phyloP scores from a whole-genome alignment of 2,888 invertebrate genomes.

The Agrochola litura region DNA sequence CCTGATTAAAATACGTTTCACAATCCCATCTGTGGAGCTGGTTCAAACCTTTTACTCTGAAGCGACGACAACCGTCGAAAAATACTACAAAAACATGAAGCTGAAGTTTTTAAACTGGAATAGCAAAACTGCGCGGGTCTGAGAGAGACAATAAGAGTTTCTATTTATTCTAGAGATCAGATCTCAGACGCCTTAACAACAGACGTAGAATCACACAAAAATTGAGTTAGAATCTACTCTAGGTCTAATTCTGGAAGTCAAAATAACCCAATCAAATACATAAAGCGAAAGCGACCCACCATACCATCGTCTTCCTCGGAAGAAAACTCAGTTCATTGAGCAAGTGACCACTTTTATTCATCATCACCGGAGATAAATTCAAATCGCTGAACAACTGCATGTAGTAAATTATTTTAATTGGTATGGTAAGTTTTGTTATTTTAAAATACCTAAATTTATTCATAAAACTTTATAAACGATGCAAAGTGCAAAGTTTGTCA shows the following conservation, averaged over 20 bases:
- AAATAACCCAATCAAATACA: not conserved
- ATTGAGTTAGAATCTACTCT: not conserved
- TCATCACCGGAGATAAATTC: not conserved
- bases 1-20: no score
- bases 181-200: slow-evolving; percentile 5
- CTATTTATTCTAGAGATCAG: slow-evolving; percentile 5
- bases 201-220: not conserved
- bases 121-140: slow-evolving; percentile 1
- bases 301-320: not conserved
- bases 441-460: no score
- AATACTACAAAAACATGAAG: not conserved
- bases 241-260: not conserved
- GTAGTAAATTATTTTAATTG: no score
- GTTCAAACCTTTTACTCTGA: no score
- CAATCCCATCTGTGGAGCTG: no score
- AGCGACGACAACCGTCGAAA: not conserved
- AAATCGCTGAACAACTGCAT: no score
- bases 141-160: not conserved
- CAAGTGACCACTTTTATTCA: not conserved
- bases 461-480: no score
- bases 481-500: no score
- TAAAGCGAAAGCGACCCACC: not conserved
- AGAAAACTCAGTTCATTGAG: not conserved
- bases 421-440: no score
- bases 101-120: slow-evolving; percentile 15